Conservation (phyloP, 2,797 vertebrate species). For the Onychomys leucogaster region DNA sequence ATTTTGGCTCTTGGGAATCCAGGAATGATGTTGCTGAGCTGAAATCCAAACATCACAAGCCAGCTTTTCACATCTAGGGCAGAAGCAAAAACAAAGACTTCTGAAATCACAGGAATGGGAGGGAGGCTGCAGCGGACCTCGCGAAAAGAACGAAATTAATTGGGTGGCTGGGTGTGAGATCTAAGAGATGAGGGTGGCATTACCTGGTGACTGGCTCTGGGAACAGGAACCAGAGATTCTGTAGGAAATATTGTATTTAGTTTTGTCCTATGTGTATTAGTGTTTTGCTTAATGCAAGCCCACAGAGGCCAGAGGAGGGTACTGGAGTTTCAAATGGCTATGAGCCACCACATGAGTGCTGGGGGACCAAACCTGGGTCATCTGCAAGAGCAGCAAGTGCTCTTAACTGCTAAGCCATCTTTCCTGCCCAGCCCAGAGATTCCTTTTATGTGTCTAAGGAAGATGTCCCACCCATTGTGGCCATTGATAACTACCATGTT, state of each 20-base stretch:
- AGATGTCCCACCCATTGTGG: background rate
- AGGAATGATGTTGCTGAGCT: conserved; percentile 99
- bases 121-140: background rate
- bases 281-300: background rate
- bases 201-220: background rate
- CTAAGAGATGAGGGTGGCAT: background rate
- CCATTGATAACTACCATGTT: background rate
- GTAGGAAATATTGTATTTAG: background rate
- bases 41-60: conserved; percentile 99
- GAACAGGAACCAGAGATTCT: background rate
- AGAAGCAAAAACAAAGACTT: conserved; percentile 78
- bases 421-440: background rate
- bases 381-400: background rate
- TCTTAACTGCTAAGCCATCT: background rate
- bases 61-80: conserved; percentile 98
- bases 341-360: background rate
- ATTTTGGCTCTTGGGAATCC: conserved; percentile 98
- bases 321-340: background rate
- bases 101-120: conserved; percentile 63
- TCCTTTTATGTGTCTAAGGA: background rate
- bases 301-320: background rate
- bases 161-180: too few species aligned
- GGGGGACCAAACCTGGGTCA: background rate
- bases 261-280: background rate
- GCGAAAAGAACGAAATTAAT: background rate